Evolutionary conservation across 2,888 invertebrate species (phyloP).

Genomic region (Diogma glabrata): DNA sequence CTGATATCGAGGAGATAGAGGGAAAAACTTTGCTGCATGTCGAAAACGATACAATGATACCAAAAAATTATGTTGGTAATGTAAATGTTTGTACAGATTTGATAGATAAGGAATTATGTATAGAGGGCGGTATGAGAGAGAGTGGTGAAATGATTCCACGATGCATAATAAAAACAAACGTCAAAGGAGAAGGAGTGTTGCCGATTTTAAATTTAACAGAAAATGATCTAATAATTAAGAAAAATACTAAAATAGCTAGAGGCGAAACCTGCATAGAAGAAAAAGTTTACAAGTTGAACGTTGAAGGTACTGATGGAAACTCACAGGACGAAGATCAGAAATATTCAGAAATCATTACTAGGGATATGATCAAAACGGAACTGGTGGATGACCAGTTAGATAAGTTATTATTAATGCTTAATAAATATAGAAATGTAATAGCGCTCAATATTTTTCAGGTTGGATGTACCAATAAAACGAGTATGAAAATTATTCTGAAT

Average conservation of each 20-base stretch:
- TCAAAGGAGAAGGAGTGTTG: background rate
- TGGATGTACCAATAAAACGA: slow-evolving; percentile 1
- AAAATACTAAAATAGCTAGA: background rate
- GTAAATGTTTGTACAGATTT: background rate
- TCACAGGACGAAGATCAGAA: background rate
- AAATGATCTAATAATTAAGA: background rate
- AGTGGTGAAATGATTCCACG: background rate
- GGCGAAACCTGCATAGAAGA: background rate
- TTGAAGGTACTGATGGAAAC: background rate
- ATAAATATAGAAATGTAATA: background rate
- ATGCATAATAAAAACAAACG: background rate
- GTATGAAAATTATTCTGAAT: too few species aligned
- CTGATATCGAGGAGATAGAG: background rate
- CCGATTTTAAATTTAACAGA: background rate
- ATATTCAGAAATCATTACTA: background rate
- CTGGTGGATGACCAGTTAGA: background rate
- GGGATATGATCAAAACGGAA: background rate
- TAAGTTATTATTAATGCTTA: background rate
- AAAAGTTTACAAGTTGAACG: background rate
- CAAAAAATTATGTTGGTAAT: background rate
- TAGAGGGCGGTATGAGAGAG: background rate
- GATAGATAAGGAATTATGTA: background rate
- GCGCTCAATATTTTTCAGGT: background rate
- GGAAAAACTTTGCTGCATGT: background rate
- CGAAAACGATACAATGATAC: background rate